Base-by-base conservation (phyloP, 2,888 invertebrate genomes). In the Yponomeuta evonymella region DNA sequence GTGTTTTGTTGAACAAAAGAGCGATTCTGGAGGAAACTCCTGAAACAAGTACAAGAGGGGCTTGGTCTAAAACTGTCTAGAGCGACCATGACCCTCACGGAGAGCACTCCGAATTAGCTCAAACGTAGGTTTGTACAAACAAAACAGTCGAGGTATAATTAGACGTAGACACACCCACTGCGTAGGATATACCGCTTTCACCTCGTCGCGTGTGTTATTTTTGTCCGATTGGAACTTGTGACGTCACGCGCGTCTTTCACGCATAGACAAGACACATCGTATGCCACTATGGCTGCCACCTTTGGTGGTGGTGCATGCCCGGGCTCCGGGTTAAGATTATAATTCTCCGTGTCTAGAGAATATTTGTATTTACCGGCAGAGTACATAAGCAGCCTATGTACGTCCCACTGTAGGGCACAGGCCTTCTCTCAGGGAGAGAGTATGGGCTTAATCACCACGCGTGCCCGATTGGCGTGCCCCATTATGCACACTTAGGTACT, bases 161-260 rank as follows among this genome's bases (percentile, higher is more conserved):
- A 86, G 82, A 71, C 70, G 70, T 75, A 74, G 83, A 81, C 85
- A 85, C 87, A 84, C 87, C 85, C 83, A 82, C 84, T 74, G 62
- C 69, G 33, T 11, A 12, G 69, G 15, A 78, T 73, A 78, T 76
- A 48, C 68, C 79, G 75, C 77, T 82, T 82, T 80, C 15, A 15
- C 15, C 15, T 12, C 83, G 78, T 72, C 79, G 78, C 72, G 76
- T 71, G 70, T 68, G 72, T 29, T 64, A 30, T 64, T 64, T 64
- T 64, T 23, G 8, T 64, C 29, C 64, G 10, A 64, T 29, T 64
- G 30, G 30, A 64, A 23, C 29, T 64, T 64, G 62, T 78, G 77
- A 76, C 83, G 82, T 83, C 78, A 81, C 36, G 33, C 51, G 12
- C 51, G 43, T 43, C 43, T 43, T 43, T 8, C 43, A 43, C 6